Base-by-base conservation (phyloP, 2,113 vertebrate genomes). In the Notothenia rossii region DNA sequence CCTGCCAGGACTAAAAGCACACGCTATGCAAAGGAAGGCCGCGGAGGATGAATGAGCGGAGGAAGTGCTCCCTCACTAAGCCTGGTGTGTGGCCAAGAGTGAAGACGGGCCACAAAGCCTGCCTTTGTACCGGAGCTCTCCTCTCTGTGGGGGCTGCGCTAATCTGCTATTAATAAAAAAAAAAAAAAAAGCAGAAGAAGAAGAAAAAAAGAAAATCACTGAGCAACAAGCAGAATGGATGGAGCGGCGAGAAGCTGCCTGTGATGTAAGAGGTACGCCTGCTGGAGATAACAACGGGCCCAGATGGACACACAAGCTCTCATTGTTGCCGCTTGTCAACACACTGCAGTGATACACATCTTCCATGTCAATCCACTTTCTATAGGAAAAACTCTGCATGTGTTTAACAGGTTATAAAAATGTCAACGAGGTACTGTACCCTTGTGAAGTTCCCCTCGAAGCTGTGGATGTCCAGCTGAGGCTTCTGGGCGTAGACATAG, bases 381-480 rank as follows among this genome's bases (percentile, higher is more conserved):
- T 80, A 63, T 29, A 63, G 75, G 70, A 29, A n/a, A 58, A 62
- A 77, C 81, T 72, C 79, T 84, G 81, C 60, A 71, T 79, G 83
- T 67, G 87, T 83, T 72, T 74, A 56, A 75, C 60, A 63, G 81
- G 73, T 74, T 45, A 64, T 84, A 75, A 90, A 90, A 43, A 77
- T 43, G 84, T 90, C 84, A 88, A 33, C 72, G 25, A 81, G 72
- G 20, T 65, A 93, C 96, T 95, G 79, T 94, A 99, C 98, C 95
- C 98, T 92, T 36, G 98, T 98, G 93, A 99, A 99, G 77, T 97
- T 99, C 68, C 98, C 98, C 93, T 99, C 98, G 82, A 99, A 99
- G 79, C 96, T 97, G 91, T 99, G 98, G 92, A 99, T 99, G 93
- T 99, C 98, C 94, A 97, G 93, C 86, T 97, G 97, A 64, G 98